Evolutionary conservation across 2,888 invertebrate species (phyloP), one percentile per base, ranked within the genome.

Genomic region (Dexiosoma caninum): DNA sequence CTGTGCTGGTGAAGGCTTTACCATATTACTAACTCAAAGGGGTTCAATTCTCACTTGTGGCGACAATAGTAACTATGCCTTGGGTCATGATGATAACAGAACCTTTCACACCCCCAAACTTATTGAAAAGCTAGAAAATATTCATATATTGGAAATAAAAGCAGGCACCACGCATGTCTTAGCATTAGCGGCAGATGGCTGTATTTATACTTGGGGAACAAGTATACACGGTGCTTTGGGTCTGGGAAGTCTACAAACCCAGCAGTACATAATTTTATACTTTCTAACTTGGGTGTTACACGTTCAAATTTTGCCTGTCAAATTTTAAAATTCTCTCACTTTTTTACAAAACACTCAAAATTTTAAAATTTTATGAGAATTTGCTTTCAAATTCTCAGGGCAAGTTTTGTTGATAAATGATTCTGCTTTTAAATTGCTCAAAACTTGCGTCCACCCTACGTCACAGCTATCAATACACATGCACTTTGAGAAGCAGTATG

Each of bases 21-120:
- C 93, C 82, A 90, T 94, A 40, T 93, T 95, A 85, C 91, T 93
- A 69, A 93, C 93, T 71, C 93, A 93, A 84, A 92, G 93, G 69
- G 95, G 95, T 7, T 91, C 93, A n/a, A 89, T 95, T 0, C 91
- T 94, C 85, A 93, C 93, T 35, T 94, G 94, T 87, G 95, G 95
- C 0, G 92, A 93, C 85, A 93, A 93, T 27, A 89, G 91, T 7
- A 91, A 90, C 76, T 92, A 93, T 16, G 92, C 93, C 80, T 90
- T 94, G n/a, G 94, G 94, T 0, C 93, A 94, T 85, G 92, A 92
- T 2, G 92, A 93, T 71, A 92, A 91, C 88, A 91, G 91, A 78
- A 91, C 90, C 82, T 89, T 91, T 49, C 88, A 91, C 35, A 86
- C 90, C 84, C 95, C 95, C 3, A 92, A 92, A 85, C 86, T 93